These are phyloP conservation scores for Bugula neritina DNA, from an alignment of 2,888 invertebrate genomes.

Conservation along the genomic window DNA sequence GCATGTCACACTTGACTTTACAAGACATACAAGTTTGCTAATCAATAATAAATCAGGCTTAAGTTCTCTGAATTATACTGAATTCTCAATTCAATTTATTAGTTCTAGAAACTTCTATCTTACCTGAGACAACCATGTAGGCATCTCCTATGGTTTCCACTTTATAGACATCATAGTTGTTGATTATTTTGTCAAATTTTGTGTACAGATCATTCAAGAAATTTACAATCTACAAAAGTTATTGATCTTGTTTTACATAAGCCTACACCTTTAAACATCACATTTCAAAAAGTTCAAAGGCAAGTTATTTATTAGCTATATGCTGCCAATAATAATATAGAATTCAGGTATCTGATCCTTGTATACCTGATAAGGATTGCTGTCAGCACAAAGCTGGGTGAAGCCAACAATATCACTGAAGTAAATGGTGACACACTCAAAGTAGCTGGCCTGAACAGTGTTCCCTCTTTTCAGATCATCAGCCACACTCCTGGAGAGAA, in stretches of 20 bases:
- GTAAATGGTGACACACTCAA: constrained; percentile 47
- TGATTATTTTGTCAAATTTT: constrained; percentile 41
- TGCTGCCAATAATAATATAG: too few relatives aligned
- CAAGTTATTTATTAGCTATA: too few relatives aligned
- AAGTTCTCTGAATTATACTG: too few relatives aligned
- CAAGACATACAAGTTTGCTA: too few relatives aligned
- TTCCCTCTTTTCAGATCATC: constrained; percentile 45
- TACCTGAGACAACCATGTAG: constrained; percentile 45
- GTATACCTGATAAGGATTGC: constrained; percentile 47
- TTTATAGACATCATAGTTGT: constrained; percentile 44
- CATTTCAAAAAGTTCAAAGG: too few relatives aligned
- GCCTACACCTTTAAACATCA: too few relatives aligned
- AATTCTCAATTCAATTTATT: too few relatives aligned
- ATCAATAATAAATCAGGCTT: too few relatives aligned
- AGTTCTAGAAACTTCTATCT: too few relatives aligned
- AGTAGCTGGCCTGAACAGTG: constrained; percentile 43
- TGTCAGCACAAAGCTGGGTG: constrained; percentile 42
- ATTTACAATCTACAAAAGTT: constrained; percentile 38
- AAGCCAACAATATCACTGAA: constrained; percentile 50
- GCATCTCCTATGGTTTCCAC: constrained; percentile 50
- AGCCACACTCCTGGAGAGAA: constrained; percentile 42
- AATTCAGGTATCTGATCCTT: too few relatives aligned
- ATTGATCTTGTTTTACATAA: too few relatives aligned
- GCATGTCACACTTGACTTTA: too few relatives aligned
- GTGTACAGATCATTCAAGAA: constrained; percentile 41